Conservation (phyloP, 2,113 vertebrate species). For the Melanotaenia duboulayi region DNA sequence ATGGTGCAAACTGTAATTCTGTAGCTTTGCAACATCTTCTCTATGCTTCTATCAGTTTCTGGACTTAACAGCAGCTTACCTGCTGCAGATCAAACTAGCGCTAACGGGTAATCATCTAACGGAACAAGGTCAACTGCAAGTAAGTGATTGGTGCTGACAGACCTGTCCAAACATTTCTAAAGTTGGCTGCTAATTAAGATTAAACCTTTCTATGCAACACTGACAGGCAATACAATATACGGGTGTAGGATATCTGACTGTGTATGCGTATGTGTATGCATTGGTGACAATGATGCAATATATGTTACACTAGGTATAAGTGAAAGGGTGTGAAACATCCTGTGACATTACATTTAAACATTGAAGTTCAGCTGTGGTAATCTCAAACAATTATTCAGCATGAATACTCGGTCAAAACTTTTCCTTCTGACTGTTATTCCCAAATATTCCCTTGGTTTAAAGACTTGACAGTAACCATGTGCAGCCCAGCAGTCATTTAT, state of each 20-base stretch:
- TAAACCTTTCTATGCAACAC: conserved; percentile 45
- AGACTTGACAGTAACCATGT: background rate
- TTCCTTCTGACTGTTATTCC: background rate
- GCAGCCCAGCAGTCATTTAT: background rate
- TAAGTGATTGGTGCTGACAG: conserved; percentile 63
- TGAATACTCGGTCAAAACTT: background rate
- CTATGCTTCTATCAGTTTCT: background rate
- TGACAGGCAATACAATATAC: conserved; percentile 45
- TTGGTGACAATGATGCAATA: background rate
- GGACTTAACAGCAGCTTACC: conserved; percentile 39
- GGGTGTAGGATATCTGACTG: conserved; percentile 24
- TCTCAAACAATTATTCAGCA: conserved; percentile 2
- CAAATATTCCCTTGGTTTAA: background rate
- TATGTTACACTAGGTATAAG: conserved; percentile 8
- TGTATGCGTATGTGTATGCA: background rate
- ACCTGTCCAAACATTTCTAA: conserved; percentile 68
- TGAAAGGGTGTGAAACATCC: conserved; percentile 40
- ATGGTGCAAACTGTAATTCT: background rate
- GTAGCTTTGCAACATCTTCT: background rate
- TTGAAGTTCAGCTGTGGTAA: background rate
- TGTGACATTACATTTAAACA: conserved; percentile 35
- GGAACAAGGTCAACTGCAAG: conserved; percentile 39
- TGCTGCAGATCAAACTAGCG: conserved; percentile 44
- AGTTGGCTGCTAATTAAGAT: conserved; percentile 66
- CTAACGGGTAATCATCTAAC: conserved; percentile 32